Evolutionary conservation across 2,113 vertebrate species (phyloP).

Genomic region (Laterallus jamaicensis): DNA sequence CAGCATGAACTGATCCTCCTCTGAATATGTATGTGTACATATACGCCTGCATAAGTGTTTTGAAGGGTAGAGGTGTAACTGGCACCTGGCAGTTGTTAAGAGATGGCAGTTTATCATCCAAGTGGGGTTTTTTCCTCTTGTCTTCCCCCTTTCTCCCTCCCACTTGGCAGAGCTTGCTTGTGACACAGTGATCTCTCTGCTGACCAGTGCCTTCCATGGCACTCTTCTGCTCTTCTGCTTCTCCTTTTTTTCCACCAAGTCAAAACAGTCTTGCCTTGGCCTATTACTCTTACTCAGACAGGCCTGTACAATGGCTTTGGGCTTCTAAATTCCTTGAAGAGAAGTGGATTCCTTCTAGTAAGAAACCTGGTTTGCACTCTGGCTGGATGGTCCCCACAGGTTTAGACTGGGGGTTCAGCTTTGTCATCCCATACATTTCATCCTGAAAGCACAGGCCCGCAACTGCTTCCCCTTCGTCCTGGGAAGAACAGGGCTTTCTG

Average conservation of each 20-base stretch:
- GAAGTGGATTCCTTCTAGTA: neutral
- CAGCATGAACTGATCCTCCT: neutral
- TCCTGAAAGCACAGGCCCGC: neutral
- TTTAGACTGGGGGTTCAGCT: neutral
- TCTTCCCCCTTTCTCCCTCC: neutral
- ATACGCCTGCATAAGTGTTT: neutral
- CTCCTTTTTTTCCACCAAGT: neutral
- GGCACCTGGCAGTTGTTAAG: neutral
- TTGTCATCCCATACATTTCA: neutral
- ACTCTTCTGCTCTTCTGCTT: neutral
- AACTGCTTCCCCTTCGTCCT: neutral
- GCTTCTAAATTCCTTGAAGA: neutral
- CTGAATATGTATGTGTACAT: neutral
- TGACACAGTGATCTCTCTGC: neutral
- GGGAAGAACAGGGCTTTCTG: neutral
- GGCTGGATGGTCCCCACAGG: neutral
- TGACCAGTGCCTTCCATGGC: fast-evolving
- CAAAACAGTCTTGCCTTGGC: neutral
- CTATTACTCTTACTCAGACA: neutral
- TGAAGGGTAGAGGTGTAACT: neutral
- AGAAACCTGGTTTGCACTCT: neutral
- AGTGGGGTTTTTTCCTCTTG: neutral
- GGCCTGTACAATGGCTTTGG: neutral
- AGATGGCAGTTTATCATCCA: neutral
- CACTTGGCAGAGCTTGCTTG: fast-evolving